phyloP scores from a whole-genome alignment of 2,797 vertebrate genomes.

The Trichosurus vulpecula region DNA sequence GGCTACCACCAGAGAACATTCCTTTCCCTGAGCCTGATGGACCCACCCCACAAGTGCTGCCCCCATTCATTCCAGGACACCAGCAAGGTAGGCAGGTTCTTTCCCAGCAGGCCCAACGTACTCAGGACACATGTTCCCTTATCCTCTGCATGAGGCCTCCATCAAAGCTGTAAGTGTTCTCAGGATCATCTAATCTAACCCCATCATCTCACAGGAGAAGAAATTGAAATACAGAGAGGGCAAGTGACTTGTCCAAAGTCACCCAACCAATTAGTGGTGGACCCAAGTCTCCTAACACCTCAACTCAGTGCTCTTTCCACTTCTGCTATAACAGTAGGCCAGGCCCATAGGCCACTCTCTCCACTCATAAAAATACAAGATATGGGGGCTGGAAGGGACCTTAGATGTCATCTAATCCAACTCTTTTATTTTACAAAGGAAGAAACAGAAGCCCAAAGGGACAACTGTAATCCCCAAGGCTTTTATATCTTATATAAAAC shows the following conservation, averaged over 20 bases:
- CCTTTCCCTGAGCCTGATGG: neutral
- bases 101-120: neutral
- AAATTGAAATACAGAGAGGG: neutral
- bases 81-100: neutral
- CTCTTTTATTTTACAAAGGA: neutral
- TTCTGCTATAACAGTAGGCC: neutral
- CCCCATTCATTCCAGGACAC: neutral
- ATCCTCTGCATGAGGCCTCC: neutral
- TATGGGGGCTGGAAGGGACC: neutral
- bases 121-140: neutral
- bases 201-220: neutral
- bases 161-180: neutral
- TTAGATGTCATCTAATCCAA: neutral
- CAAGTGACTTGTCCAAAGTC: neutral
- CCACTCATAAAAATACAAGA: neutral
- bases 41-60: neutral
- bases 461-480: neutral
- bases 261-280: neutral
- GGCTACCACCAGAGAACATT: too few species aligned
- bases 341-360: neutral
- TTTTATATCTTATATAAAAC: neutral
- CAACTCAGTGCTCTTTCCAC: neutral
- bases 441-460: neutral
- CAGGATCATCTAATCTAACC: neutral
- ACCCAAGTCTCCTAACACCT: neutral